Percentiles rank a stretch among this genome's conserved stretches.
These are phyloP conservation scores for Drosophila mettleri DNA, from an alignment of 2,888 invertebrate genomes.

Conservation along the genomic window DNA sequence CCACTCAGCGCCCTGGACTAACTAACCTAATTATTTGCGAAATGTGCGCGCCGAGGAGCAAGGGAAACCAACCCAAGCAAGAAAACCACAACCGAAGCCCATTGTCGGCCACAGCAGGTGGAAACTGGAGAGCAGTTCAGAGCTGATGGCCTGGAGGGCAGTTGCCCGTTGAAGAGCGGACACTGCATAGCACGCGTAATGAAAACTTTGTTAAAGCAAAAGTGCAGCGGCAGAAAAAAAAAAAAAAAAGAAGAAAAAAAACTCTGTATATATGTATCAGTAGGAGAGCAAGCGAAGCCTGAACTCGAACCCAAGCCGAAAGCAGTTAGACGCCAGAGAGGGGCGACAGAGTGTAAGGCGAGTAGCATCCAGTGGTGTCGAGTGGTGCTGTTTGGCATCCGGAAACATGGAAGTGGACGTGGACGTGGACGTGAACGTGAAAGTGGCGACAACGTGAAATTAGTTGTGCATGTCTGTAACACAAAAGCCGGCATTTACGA, in stretches of 20 bases:
- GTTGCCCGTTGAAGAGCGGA: constrained; percentile 23
- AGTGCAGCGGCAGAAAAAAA: constrained; percentile 30
- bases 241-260: no score
- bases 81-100: constrained; percentile 63
- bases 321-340: background rate
- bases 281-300: constrained; percentile 8
- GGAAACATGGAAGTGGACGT: constrained; percentile 14
- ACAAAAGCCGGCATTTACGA: constrained; percentile 54
- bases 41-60: constrained; percentile 49
- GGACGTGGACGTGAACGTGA: constrained; percentile 44
- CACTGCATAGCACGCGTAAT: constrained; percentile 61
- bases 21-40: constrained; percentile 77
- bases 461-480: constrained; percentile 73
- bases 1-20: constrained; percentile 58
- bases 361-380: constrained; percentile 59
- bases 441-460: constrained; percentile 73
- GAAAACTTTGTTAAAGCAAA: constrained; percentile 73
- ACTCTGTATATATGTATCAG: constrained; percentile 4
- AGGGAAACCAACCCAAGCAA: constrained; percentile 30
- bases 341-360: constrained; percentile 34
- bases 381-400: constrained; percentile 42
- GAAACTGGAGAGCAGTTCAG: constrained; percentile 36
- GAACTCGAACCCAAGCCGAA: background rate
- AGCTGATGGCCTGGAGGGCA: constrained; percentile 20
- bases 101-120: constrained; percentile 70